Conservation (phyloP, 30 jellyfish, hydroid and myxozoan genomes). For the Phacellophora camtschatica region DNA sequence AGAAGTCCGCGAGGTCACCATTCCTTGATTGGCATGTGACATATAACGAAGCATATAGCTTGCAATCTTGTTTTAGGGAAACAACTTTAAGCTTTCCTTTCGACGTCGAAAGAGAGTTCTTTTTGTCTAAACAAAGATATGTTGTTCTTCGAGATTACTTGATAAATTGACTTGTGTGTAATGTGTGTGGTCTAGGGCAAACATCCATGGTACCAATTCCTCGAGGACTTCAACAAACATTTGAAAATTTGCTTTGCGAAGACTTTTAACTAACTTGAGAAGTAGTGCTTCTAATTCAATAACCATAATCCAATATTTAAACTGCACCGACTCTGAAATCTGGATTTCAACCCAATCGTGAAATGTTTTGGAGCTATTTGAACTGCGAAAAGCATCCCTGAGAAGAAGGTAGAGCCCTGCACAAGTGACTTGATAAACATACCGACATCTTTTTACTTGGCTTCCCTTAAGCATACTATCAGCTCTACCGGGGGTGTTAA, state of each 20-base stretch:
- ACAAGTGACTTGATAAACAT: slow-evolving; percentile 29
- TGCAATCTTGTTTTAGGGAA: slow-evolving; percentile 21
- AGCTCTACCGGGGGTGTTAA: slow-evolving; percentile 35
- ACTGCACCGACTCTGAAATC: too few relatives aligned
- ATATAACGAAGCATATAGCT: slow-evolving; percentile 38
- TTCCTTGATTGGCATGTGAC: slow-evolving; percentile 50
- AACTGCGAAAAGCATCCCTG: too few relatives aligned
- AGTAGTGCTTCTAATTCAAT: too few relatives aligned
- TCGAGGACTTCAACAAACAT: too few relatives aligned
- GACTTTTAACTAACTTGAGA: too few relatives aligned
- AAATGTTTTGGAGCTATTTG: too few relatives aligned
- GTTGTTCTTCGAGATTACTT: background rate
- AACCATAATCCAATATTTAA: too few relatives aligned
- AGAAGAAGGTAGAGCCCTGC: too few relatives aligned
- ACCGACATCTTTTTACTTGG: background rate
- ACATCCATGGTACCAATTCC: too few relatives aligned
- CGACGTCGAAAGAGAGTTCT: slow-evolving; percentile 6
- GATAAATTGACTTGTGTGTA: background rate
- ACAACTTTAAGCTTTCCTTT: slow-evolving; percentile 22
- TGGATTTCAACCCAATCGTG: too few relatives aligned
- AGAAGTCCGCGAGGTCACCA: slow-evolving; percentile 55
- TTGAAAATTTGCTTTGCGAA: too few relatives aligned
- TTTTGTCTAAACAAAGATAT: background rate
- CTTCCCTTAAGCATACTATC: background rate
- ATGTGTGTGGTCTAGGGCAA: too few relatives aligned